Evolutionary conservation across 2,797 vertebrate species (phyloP).

Genomic region (Fratercula arctica): DNA sequence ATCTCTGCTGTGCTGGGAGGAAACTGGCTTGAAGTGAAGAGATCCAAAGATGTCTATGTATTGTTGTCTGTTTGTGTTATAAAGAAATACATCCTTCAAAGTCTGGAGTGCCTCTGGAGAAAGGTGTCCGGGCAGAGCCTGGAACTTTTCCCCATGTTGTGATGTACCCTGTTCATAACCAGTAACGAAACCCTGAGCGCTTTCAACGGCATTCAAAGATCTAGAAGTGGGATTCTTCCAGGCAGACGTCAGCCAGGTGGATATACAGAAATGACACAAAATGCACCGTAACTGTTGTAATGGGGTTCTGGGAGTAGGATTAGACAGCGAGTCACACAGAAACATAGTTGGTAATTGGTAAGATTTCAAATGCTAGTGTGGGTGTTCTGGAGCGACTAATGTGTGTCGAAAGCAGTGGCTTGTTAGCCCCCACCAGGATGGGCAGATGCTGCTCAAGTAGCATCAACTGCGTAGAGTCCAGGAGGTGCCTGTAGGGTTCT

Average conservation of each 20-base stretch:
- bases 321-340: neutral
- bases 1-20: neutral
- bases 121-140: neutral
- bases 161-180: neutral
- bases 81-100: neutral
- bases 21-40: neutral
- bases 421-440: neutral
- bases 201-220: fast-evolving
- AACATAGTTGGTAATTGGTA: neutral
- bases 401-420: neutral
- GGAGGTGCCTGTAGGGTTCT: neutral
- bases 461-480: neutral
- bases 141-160: neutral
- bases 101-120: neutral
- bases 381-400: neutral
- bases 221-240: neutral
- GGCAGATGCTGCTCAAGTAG: neutral
- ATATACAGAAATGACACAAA: neutral
- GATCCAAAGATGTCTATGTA: neutral
- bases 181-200: fast-evolving
- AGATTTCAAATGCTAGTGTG: neutral
- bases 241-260: neutral
- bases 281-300: neutral
- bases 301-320: neutral
- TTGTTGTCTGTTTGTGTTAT: neutral